Conservation (phyloP, 2,113 vertebrate genomes). For the Neogobius melanostomus region DNA sequence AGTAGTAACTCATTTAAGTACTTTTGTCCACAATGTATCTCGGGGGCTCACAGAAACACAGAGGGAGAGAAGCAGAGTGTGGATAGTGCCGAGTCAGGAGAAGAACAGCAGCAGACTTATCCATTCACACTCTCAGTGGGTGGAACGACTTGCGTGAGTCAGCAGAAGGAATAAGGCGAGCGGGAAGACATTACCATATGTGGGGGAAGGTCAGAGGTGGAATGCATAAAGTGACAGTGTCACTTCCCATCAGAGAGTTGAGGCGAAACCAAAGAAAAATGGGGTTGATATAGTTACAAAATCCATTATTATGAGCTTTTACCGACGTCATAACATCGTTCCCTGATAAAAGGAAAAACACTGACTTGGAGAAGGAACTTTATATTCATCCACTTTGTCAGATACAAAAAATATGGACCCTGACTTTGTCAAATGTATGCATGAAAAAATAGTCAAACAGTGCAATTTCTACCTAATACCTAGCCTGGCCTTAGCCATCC, state of each 20-base stretch:
- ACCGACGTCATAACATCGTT: too few species aligned
- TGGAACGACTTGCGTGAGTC: background rate
- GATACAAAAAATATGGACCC: too few species aligned
- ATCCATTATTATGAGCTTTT: background rate
- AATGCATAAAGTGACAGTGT: background rate
- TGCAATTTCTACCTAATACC: too few species aligned
- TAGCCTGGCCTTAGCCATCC: too few species aligned
- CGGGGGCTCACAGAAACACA: background rate
- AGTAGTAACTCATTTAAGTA: too few species aligned
- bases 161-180: background rate
- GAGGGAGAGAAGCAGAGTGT: background rate
- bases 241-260: background rate
- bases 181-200: background rate
- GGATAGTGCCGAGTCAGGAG: slow-evolving; percentile 1
- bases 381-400: too few species aligned
- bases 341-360: too few species aligned
- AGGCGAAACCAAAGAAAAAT: background rate
- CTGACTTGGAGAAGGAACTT: too few species aligned
- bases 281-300: background rate
- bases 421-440: too few species aligned
- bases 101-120: background rate
- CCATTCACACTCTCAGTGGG: slow-evolving; percentile 3
- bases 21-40: background rate
- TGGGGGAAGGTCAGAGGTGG: background rate
- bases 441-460: too few species aligned